Conservation (phyloP, 2,888 invertebrate species). For the Zhuqinia jingwanae region DNA sequence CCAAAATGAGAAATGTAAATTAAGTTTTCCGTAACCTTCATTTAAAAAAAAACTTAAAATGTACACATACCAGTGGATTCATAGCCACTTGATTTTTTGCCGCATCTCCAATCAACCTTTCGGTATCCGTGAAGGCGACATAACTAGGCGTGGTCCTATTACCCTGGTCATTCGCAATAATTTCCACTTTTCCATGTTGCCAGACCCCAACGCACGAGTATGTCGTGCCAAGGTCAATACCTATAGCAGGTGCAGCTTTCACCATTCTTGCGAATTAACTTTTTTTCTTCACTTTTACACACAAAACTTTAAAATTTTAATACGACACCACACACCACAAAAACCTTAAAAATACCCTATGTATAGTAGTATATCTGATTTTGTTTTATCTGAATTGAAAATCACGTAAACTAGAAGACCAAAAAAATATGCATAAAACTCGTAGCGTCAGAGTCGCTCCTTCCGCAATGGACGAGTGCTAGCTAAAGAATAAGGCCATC, state of each 20-base stretch:
- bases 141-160: slow-evolving; percentile 92
- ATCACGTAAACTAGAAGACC: neutral
- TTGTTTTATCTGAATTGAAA: too few relatives aligned
- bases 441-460: neutral
- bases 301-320: too few relatives aligned
- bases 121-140: slow-evolving; percentile 92
- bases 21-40: too few relatives aligned
- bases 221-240: slow-evolving; percentile 94
- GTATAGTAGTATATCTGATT: neutral
- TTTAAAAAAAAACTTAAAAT: too few relatives aligned
- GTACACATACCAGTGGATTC: slow-evolving; percentile 89
- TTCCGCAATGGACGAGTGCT: slow-evolving; percentile 39
- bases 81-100: slow-evolving; percentile 93
- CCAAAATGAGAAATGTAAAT: too few relatives aligned
- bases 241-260: slow-evolving; percentile 83
- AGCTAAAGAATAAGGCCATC: slow-evolving; percentile 33
- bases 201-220: slow-evolving; percentile 93
- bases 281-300: neutral
- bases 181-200: slow-evolving; percentile 91
- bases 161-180: slow-evolving; percentile 91
- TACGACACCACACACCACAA: neutral
- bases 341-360: neutral
- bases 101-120: slow-evolving; percentile 91
- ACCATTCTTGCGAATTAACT: slow-evolving; percentile 51
- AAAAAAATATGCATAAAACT: too few relatives aligned